Base-by-base conservation (phyloP, 2,113 vertebrate species). In the Sula dactylatra region DNA sequence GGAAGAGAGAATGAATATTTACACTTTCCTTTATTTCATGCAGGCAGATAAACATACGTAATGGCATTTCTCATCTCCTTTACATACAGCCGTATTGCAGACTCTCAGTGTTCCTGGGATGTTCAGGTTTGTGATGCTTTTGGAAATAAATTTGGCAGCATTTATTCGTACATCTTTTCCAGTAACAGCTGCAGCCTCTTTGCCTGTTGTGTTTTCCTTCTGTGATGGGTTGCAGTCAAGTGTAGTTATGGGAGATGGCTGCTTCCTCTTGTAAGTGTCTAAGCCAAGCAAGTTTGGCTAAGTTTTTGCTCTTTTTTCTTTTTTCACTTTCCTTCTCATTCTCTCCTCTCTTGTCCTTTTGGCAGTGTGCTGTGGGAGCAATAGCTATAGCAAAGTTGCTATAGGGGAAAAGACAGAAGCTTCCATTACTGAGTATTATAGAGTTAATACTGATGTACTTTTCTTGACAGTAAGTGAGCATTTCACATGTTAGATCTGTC, bases 181-280 rank as follows among this genome's bases (percentile, higher is more conserved):
- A 95, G 93, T 69, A 97, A 82, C 96, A 95, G 95, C 95, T 96
- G 95, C 94, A 95, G 91, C 84, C 93, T 88, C 94, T 93, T 87
- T 94, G 94, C 95, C 93, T 95, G 89, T 97, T 97, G 91, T 94
- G 83, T 97, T 97, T 97, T 93, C 95, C 91, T 96, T 97, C 94
- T 97, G 95, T 97, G 97, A 82, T 82, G 94, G 86, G 86, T 76
- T 93, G 91, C 93, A 96, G 94, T 94, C 81, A 88, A 96, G 88
- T 82, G 91, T 82, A 79, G 92, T 84, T 96, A 27, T 12, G 67
- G 83, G 86, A 92, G 92, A 96, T 93, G 81, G 94, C 93, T 92
- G 86, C 82, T 94, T 91, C 91, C 65, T 38, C 70, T 61, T 49
- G 1, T 7, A 10, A 69, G 88, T 50, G 54, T 73, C 8, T 11